Evolutionary conservation across 64 coral and sea anemone genomes (phyloP).

Genomic region (Exaiptasia diaphana): DNA sequence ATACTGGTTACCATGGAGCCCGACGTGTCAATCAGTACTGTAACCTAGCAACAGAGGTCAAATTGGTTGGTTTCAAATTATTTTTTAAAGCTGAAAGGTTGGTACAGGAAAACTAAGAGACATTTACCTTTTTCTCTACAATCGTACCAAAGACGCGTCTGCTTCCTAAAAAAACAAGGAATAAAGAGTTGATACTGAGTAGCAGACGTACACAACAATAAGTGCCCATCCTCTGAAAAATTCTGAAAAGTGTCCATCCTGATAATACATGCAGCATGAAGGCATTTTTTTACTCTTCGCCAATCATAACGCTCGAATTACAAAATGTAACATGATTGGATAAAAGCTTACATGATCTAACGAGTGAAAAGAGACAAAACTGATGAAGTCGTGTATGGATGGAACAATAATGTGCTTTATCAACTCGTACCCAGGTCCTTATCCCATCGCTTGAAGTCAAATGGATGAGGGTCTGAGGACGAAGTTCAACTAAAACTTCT

Average conservation of each 20-base stretch:
- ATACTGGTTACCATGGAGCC: slow-evolving; percentile 95
- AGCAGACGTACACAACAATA: no score
- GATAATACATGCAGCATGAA: no score
- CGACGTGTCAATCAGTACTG: slow-evolving; percentile 87
- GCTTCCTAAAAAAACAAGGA: slow-evolving; percentile 56
- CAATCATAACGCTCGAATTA: neutral
- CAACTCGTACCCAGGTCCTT: no score
- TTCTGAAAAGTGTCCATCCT: no score
- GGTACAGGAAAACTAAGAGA: no score
- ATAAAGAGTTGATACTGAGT: no score
- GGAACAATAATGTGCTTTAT: no score
- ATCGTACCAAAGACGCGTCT: slow-evolving; percentile 90
- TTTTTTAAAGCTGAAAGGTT: neutral
- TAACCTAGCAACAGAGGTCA: slow-evolving; percentile 47
- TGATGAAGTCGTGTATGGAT: neutral
- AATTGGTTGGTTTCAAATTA: neutral
- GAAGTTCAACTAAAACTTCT: no score
- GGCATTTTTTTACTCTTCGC: no score
- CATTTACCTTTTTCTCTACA: slow-evolving; percentile 85
- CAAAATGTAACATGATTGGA: neutral
- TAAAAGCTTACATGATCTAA: neutral
- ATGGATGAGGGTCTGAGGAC: no score
- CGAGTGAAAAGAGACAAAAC: neutral
- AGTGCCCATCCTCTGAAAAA: no score
- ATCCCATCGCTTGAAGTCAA: no score